Conservation (phyloP, 2,797 vertebrate species). For the Lutjanus campechanus region DNA sequence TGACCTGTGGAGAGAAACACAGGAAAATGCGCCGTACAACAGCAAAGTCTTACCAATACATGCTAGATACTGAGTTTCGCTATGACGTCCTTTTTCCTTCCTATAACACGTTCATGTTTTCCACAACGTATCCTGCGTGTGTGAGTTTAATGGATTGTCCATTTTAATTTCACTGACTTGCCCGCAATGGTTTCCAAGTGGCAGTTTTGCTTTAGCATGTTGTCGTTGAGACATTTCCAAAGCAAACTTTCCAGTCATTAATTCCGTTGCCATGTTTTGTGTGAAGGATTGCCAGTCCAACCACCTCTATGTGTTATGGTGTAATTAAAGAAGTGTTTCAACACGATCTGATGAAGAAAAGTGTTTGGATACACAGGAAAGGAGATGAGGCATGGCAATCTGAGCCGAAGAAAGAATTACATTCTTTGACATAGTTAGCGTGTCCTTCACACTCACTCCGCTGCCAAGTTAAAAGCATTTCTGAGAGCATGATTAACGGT, state of each 20-base stretch:
- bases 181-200: slow-evolving; percentile 69
- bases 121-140: slow-evolving; percentile 56
- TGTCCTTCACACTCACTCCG: slow-evolving; percentile 67
- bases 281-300: slow-evolving; percentile 66
- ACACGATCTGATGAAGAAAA: slow-evolving; percentile 64
- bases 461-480: slow-evolving; percentile 66
- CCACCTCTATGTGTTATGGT: slow-evolving; percentile 61
- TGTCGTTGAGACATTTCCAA: slow-evolving; percentile 80
- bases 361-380: slow-evolving; percentile 63
- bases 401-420: slow-evolving; percentile 60
- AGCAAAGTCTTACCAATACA: slow-evolving; percentile 53
- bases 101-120: slow-evolving; percentile 64
- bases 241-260: slow-evolving; percentile 79
- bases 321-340: slow-evolving; percentile 78
- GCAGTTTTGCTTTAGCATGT: slow-evolving; percentile 71
- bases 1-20: slow-evolving; percentile 35
- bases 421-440: slow-evolving; percentile 62
- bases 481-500: slow-evolving; percentile 71
- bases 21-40: slow-evolving; percentile 27
- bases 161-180: slow-evolving; percentile 69
- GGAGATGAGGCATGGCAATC: slow-evolving; percentile 69
- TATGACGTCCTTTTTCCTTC: slow-evolving; percentile 65
- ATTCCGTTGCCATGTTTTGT: slow-evolving; percentile 65
- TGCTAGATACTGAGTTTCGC: slow-evolving; percentile 51
- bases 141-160: slow-evolving; percentile 69